These are phyloP conservation scores for Loriculus beryllinus DNA, from an alignment of 2,797 vertebrate genomes.

Conservation along the genomic window DNA sequence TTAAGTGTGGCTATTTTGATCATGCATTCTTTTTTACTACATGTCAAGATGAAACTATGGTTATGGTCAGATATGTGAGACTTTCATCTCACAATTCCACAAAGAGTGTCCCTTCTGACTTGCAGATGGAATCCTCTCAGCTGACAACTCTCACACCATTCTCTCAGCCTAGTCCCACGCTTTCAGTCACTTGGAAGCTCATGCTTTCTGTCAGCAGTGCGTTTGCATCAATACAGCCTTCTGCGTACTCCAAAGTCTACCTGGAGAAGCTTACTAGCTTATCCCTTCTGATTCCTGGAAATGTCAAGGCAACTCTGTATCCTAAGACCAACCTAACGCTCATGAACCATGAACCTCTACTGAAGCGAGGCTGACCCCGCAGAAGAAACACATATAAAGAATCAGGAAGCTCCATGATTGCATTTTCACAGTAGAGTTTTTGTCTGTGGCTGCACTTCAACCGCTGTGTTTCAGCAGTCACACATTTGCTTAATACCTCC, in stretches of 20 bases:
- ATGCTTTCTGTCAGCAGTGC: not conserved
- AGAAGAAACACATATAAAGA: not conserved
- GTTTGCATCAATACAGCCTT: not conserved
- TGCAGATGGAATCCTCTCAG: not conserved
- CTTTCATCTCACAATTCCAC: not conserved
- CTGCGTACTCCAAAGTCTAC: not conserved
- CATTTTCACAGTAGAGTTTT: slow-evolving; percentile 1
- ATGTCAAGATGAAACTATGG: not conserved
- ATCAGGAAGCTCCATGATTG: not conserved
- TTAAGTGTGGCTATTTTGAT: not conserved
- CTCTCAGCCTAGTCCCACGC: not conserved
- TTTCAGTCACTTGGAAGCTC: not conserved
- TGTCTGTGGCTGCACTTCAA: not conserved
- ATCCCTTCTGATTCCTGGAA: not conserved
- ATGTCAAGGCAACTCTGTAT: not conserved
- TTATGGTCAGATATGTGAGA: not conserved
- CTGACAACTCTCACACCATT: not conserved
- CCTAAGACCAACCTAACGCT: not conserved
- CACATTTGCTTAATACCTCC: not conserved
- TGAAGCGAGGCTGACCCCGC: not conserved
- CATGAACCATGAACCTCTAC: not conserved
- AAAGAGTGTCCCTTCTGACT: not conserved
- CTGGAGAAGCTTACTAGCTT: not conserved
- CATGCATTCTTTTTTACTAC: not conserved
- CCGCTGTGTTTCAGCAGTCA: not conserved